phyloP scores from a whole-genome alignment of 2,797 vertebrate genomes.

The Phylloscopus collybita region DNA sequence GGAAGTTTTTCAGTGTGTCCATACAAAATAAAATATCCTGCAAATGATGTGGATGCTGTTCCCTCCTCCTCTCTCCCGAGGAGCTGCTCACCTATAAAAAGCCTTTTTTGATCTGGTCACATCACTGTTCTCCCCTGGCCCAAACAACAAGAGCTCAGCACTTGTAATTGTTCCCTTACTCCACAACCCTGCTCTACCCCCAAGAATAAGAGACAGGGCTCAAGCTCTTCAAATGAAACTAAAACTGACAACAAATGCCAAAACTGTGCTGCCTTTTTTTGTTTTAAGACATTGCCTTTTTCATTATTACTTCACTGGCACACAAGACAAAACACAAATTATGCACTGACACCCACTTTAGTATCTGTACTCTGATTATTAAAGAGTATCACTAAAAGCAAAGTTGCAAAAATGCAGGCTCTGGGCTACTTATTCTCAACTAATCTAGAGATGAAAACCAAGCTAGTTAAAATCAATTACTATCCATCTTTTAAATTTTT shows the following conservation, averaged over 20 bases:
- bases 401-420: background rate
- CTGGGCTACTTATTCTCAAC: background rate
- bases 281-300: background rate
- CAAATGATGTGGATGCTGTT: background rate
- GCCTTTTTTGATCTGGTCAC: background rate
- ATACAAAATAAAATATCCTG: background rate
- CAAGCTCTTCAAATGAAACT: background rate
- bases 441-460: background rate
- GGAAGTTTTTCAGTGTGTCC: background rate
- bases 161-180: background rate
- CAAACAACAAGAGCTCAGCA: background rate
- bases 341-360: background rate
- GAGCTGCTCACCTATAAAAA: background rate
- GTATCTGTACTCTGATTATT: background rate
- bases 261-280: background rate
- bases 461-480: background rate
- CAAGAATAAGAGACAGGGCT: background rate
- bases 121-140: background rate
- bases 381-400: background rate
- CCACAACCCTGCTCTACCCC: background rate
- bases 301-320: background rate
- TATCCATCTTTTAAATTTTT: background rate
- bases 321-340: background rate
- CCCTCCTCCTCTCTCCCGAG: background rate
- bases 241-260: background rate